Evolutionary conservation across 2,113 vertebrate species (phyloP).

Genomic region (Misgurnus anguillicaudatus): DNA sequence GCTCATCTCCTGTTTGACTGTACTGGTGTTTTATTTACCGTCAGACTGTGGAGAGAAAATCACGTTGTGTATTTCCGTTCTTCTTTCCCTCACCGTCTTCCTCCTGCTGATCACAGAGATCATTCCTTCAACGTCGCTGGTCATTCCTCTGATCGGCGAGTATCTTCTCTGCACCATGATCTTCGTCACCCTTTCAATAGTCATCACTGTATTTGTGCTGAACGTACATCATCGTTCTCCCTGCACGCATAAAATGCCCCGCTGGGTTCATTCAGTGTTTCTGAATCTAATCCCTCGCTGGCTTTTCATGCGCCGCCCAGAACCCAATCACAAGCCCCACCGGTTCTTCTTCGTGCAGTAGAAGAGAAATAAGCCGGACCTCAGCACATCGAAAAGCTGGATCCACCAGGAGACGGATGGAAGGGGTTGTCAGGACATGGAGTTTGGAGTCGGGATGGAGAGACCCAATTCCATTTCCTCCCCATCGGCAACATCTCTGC

Average conservation of each 20-base stretch:
- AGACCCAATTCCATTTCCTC: slow-evolving; percentile 5
- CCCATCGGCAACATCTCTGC: slow-evolving; percentile 26
- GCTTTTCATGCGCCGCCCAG: slow-evolving; percentile 55
- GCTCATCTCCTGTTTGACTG: slow-evolving; percentile 92
- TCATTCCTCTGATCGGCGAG: slow-evolving; percentile 92
- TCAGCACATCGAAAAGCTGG: slow-evolving; percentile 51
- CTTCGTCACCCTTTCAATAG: slow-evolving; percentile 85
- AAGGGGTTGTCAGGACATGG: slow-evolving; percentile 16
- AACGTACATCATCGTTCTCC: slow-evolving; percentile 86
- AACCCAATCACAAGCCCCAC: slow-evolving; percentile 7
- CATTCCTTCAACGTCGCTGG: slow-evolving; percentile 94
- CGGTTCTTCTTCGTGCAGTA: slow-evolving; percentile 3
- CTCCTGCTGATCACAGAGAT: slow-evolving; percentile 97
- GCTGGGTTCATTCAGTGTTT: slow-evolving; percentile 75
- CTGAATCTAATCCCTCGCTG: slow-evolving; percentile 52
- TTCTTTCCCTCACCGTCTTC: slow-evolving; percentile 95
- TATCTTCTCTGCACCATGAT: slow-evolving; percentile 91
- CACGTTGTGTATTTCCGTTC: slow-evolving; percentile 94
- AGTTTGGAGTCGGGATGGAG: slow-evolving; percentile 1
- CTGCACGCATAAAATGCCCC: slow-evolving; percentile 84
- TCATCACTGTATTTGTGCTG: slow-evolving; percentile 87
- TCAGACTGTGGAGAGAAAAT: slow-evolving; percentile 97
- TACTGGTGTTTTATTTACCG: slow-evolving; percentile 95
- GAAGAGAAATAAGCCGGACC: slow-evolving; percentile 15
- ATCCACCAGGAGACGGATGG: slow-evolving; percentile 50